phyloP scores from a whole-genome alignment of 1,140 invertebrate genomes.

The Episyrphus balteatus region DNA sequence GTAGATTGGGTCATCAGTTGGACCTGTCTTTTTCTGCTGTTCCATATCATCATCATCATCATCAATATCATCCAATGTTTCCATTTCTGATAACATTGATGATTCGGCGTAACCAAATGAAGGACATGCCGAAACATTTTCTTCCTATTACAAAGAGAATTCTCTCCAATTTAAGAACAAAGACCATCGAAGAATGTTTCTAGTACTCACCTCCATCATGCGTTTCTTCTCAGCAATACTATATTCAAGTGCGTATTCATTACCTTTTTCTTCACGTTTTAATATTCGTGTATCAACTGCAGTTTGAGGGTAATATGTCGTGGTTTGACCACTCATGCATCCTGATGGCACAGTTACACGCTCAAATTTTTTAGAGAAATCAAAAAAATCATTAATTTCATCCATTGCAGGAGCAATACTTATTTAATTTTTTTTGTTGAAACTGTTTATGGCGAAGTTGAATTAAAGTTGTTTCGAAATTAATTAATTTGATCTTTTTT shows the following conservation, averaged over 20 bases:
- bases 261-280: conserved; percentile 20
- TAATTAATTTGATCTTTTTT: no score
- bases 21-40: background rate
- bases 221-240: conserved; percentile 13
- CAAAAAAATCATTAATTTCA: conserved; percentile 26
- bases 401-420: no score
- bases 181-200: background rate
- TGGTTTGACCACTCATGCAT: conserved; percentile 7
- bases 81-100: conserved; percentile 5
- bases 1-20: conserved; percentile 19
- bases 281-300: conserved; percentile 6
- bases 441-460: no score
- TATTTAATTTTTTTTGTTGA: no score
- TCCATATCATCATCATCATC: conserved; percentile 10
- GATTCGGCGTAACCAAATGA: background rate
- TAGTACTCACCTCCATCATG: conserved; percentile 14
- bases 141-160: background rate
- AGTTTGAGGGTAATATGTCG: background rate
- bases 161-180: background rate
- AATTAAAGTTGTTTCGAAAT: no score
- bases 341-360: conserved; percentile 8
- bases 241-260: conserved; percentile 17
- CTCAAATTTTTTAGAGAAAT: conserved; percentile 27
- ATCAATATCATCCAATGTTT: conserved; percentile 18
- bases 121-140: background rate